Conservation (phyloP, 2,888 invertebrate species). For the Selenia dentaria region DNA sequence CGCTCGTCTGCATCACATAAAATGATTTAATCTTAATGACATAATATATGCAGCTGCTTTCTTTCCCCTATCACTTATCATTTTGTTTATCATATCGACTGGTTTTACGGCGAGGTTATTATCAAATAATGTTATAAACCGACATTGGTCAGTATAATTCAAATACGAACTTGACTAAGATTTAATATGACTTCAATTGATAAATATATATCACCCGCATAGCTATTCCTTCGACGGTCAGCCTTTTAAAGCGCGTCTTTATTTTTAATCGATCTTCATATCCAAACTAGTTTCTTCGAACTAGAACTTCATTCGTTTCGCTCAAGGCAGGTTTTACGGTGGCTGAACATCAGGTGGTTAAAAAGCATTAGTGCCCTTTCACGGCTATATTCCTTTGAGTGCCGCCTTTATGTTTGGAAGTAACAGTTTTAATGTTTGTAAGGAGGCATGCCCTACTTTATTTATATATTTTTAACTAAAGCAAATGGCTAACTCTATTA, state of each 20-base stretch:
- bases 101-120: conserved; percentile 3
- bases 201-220: neutral
- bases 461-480: neutral
- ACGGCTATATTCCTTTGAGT: conserved; percentile 10
- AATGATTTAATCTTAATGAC: conserved; percentile 13
- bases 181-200: conserved; percentile 1
- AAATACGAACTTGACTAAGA: conserved; percentile 3
- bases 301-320: neutral
- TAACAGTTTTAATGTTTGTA: conserved; percentile 1
- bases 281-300: neutral
- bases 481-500: too few relatives aligned
- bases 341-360: conserved; percentile 1
- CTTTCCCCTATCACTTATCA: conserved; percentile 29
- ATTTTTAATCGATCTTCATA: conserved; percentile 6
- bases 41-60: conserved; percentile 19
- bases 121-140: conserved; percentile 4
- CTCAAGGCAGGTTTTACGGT: conserved; percentile 5
- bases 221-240: conserved; percentile 7
- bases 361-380: conserved; percentile 8
- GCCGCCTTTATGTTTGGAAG: conserved; percentile 3
- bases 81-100: conserved; percentile 9
- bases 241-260: conserved; percentile 8
- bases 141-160: conserved; percentile 7
- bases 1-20: conserved; percentile 40
- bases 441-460: neutral